These are phyloP conservation scores for Nemoura dubitans DNA, from an alignment of 2,888 invertebrate species.

Conservation along the genomic window DNA sequence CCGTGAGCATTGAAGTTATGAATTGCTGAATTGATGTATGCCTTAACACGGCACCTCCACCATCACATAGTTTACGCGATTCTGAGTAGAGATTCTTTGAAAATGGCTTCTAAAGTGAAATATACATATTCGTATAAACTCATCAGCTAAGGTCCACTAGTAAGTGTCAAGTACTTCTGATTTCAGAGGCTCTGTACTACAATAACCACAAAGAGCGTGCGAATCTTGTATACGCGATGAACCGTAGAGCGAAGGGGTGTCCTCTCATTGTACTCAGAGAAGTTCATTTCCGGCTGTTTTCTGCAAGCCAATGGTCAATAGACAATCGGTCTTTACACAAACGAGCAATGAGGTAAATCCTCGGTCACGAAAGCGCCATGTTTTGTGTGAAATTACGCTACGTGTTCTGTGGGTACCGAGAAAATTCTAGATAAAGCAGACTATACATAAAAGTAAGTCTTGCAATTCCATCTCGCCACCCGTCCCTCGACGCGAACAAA, in stretches of 20 bases:
- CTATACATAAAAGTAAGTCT: not conserved
- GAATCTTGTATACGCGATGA: not conserved
- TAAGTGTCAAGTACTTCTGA: too few relatives aligned
- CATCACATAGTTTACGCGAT: not conserved
- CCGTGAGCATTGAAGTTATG: not conserved
- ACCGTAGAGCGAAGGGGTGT: not conserved
- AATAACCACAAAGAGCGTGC: not conserved
- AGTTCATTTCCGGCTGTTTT: not conserved
- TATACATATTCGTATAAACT: too few relatives aligned
- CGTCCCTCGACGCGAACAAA: not conserved
- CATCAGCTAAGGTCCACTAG: too few relatives aligned
- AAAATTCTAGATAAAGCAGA: not conserved
- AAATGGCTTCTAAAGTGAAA: too few relatives aligned
- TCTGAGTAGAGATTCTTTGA: too few relatives aligned
- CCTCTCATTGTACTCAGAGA: not conserved
- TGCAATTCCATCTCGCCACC: not conserved
- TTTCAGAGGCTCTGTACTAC: not conserved
- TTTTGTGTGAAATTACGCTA: not conserved
- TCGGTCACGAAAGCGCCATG: not conserved
- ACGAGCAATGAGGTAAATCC: not conserved
- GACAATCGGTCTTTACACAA: not conserved
- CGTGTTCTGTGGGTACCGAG: not conserved
- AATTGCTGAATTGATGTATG: not conserved
- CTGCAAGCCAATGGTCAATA: not conserved
- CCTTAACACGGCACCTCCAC: not conserved